Evolutionary conservation across 2,888 invertebrate genomes (phyloP).

Genomic region (Pyrgus malvae): DNA sequence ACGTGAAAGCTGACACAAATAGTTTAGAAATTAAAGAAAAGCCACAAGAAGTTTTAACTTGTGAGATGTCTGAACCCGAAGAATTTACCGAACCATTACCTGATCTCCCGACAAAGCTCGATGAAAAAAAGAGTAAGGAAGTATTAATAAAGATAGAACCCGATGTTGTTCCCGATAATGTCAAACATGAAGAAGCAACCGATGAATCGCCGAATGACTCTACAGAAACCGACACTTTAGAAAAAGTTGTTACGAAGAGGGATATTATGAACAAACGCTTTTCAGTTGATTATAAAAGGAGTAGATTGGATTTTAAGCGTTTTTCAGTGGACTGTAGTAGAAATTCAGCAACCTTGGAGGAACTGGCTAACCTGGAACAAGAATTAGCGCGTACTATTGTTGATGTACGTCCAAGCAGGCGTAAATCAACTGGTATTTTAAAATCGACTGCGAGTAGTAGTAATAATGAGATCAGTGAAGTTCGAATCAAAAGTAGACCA

Average conservation of each 20-base stretch:
- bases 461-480: conserved; percentile 55
- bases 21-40: conserved; percentile 44
- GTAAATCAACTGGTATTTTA: conserved; percentile 73
- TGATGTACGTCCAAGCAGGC: conserved; percentile 60
- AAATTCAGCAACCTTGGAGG: conserved; percentile 65
- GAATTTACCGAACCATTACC: conserved; percentile 24
- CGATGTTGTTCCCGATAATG: conserved; percentile 44
- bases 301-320: conserved; percentile 66
- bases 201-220: conserved; percentile 39
- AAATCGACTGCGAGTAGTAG: conserved; percentile 69
- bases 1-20: conserved; percentile 48
- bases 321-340: conserved; percentile 70
- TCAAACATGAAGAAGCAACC: conserved; percentile 45
- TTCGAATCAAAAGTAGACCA: conserved; percentile 42
- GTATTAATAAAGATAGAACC: conserved; percentile 47
- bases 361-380: conserved; percentile 62
- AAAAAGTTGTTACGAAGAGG: conserved; percentile 52
- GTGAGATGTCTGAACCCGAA: conserved; percentile 23
- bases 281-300: conserved; percentile 69
- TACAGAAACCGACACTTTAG: conserved; percentile 33
- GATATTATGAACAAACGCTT: conserved; percentile 64
- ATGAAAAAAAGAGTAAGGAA: conserved; percentile 43
- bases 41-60: conserved; percentile 33
- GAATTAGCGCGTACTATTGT: conserved; percentile 70
- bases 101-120: conserved; percentile 28